These are phyloP conservation scores for Polyergus mexicanus DNA, from an alignment of 1,140 invertebrate genomes.

Conservation along the genomic window DNA sequence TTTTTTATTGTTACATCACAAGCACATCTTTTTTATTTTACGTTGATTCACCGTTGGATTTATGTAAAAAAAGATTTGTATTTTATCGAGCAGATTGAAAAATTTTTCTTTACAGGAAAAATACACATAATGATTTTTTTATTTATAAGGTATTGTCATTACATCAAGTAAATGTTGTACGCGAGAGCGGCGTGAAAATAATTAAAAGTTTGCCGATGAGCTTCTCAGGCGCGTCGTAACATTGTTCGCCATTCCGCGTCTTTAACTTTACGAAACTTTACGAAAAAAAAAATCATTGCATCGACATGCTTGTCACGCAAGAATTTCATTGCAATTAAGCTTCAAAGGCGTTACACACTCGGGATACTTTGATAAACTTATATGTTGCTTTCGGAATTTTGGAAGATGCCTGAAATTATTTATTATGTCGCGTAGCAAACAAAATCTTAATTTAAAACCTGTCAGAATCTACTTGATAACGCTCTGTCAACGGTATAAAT, in stretches of 20 bases:
- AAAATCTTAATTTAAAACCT: slow-evolving; percentile 20
- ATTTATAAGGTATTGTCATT: neutral
- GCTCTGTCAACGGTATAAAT: no score
- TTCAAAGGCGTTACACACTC: neutral
- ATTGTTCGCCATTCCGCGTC: slow-evolving; percentile 51
- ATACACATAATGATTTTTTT: slow-evolving; percentile 22
- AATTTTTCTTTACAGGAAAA: neutral
- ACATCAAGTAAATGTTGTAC: slow-evolving; percentile 14
- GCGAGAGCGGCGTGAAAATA: slow-evolving; percentile 37
- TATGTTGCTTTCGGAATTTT: slow-evolving; percentile 17
- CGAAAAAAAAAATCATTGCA: slow-evolving; percentile 47
- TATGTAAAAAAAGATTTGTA: neutral
- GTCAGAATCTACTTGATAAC: no score
- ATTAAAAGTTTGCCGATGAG: slow-evolving; percentile 56
- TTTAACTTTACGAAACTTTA: no score
- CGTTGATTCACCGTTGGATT: neutral
- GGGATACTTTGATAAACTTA: slow-evolving; percentile 39
- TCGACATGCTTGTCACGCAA: slow-evolving; percentile 31
- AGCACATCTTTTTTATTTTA: neutral
- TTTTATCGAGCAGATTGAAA: neutral
- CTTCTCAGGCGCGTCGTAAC: slow-evolving; percentile 41
- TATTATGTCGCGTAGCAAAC: neutral
- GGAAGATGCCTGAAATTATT: slow-evolving; percentile 10
- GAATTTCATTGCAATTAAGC: slow-evolving; percentile 52
- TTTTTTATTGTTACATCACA: neutral